Evolutionary conservation across 2,888 invertebrate species (phyloP).

Genomic region (Phania funesta): DNA sequence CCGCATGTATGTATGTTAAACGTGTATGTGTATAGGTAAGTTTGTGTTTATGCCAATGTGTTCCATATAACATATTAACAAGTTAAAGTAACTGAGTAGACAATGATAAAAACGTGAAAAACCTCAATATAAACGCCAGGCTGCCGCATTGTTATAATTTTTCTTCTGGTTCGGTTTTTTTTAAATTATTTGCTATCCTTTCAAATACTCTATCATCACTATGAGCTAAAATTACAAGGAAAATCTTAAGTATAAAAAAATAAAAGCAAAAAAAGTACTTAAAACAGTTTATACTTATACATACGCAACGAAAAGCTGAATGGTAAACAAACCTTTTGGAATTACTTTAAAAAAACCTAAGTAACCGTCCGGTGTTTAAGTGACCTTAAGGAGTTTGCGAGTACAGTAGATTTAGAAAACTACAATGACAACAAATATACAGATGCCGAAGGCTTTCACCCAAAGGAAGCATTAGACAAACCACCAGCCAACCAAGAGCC

Average conservation of each 20-base stretch:
- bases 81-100: slow-evolving; percentile 71
- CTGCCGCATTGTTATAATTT: slow-evolving; percentile 78
- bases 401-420: too few relatives aligned
- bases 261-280: slow-evolving; percentile 20
- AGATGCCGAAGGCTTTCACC: slow-evolving; percentile 59
- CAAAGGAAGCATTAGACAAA: slow-evolving; percentile 47
- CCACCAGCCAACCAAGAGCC: slow-evolving; percentile 72
- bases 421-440: too few relatives aligned
- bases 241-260: slow-evolving; percentile 78
- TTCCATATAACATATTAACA: slow-evolving; percentile 58
- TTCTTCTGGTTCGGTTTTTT: too few relatives aligned
- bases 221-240: slow-evolving; percentile 69
- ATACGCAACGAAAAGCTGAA: not conserved
- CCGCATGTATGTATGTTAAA: slow-evolving; percentile 11
- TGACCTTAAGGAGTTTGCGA: slow-evolving; percentile 76
- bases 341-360: slow-evolving; percentile 60
- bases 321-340: slow-evolving; percentile 55
- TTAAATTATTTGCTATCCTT: too few relatives aligned
- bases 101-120: slow-evolving; percentile 72
- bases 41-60: not conserved
- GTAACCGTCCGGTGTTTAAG: slow-evolving; percentile 68
- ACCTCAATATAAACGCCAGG: slow-evolving; percentile 70
- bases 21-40: not conserved
- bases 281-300: slow-evolving; percentile 31
- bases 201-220: slow-evolving; percentile 13